These are phyloP conservation scores for Drosophila tanythrix DNA, from an alignment of 2,888 invertebrate species.

Conservation along the genomic window DNA sequence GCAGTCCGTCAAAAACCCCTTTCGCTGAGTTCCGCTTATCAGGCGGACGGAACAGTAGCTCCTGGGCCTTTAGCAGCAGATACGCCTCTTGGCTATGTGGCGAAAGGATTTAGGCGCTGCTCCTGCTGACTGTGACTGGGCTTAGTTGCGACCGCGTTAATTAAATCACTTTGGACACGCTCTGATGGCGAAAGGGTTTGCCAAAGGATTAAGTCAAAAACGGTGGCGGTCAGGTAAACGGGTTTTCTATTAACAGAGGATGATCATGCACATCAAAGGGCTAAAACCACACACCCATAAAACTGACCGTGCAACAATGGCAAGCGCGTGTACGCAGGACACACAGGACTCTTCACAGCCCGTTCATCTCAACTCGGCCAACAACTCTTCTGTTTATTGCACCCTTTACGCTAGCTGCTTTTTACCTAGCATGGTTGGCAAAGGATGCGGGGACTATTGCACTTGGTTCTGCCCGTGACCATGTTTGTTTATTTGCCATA, in stretches of 20 bases:
- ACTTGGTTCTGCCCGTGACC: slow-evolving; percentile 38
- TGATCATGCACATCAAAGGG: slow-evolving; percentile 84
- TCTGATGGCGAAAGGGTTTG: slow-evolving; percentile 55
- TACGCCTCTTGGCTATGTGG: slow-evolving; percentile 50
- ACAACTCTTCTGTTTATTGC: slow-evolving; percentile 73
- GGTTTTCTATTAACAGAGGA: slow-evolving; percentile 81
- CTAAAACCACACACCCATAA: slow-evolving; percentile 84
- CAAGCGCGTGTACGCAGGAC: slow-evolving; percentile 39
- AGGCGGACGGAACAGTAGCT: slow-evolving; percentile 62
- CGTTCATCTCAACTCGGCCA: slow-evolving; percentile 44
- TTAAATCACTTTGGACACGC: slow-evolving; percentile 80
- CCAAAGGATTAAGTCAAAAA: slow-evolving; percentile 66
- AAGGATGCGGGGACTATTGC: slow-evolving; percentile 30
- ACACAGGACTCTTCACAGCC: slow-evolving; percentile 28
- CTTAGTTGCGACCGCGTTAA: slow-evolving; percentile 73
- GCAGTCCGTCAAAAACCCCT: slow-evolving; percentile 32
- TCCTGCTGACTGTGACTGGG: slow-evolving; percentile 24
- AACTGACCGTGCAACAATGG: slow-evolving; percentile 72
- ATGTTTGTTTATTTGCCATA: slow-evolving; percentile 82
- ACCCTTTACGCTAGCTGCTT: slow-evolving; percentile 67
- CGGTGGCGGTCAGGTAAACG: slow-evolving; percentile 49
- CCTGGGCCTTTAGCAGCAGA: slow-evolving; percentile 56
- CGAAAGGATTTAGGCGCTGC: slow-evolving; percentile 66
- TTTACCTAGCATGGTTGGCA: slow-evolving; percentile 60
- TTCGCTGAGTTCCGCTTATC: slow-evolving; percentile 24